phyloP scores from a whole-genome alignment of 2,888 invertebrate species.

The Conchocele bisecta region DNA sequence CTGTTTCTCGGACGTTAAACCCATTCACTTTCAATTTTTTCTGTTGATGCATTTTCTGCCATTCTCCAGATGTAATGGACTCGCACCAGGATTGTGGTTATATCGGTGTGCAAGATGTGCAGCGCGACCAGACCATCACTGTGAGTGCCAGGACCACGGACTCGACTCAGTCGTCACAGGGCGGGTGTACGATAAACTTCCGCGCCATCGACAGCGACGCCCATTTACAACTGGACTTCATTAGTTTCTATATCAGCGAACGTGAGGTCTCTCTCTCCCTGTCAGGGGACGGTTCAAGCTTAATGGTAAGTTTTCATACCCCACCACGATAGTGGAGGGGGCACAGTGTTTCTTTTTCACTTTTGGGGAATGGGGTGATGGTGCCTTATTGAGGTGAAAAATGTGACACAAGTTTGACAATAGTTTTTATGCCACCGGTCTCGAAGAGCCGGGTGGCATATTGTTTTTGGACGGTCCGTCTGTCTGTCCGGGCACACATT shows the following conservation, averaged over 20 bases:
- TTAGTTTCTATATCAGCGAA: conserved; percentile 28
- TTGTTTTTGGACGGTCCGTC: too few relatives aligned
- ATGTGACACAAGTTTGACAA: too few relatives aligned
- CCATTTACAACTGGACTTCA: conserved; percentile 44
- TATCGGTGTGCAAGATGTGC: conserved; percentile 34
- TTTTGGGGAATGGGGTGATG: not conserved
- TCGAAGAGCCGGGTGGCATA: too few relatives aligned
- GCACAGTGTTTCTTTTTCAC: not conserved
- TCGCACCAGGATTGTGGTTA: conserved; percentile 30
- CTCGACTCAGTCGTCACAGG: conserved; percentile 14
- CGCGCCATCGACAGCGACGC: conserved; percentile 43
- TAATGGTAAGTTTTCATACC: conserved; percentile 20
- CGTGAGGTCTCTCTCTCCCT: conserved; percentile 46
- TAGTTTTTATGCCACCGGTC: too few relatives aligned
- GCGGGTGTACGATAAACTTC: conserved; percentile 51
- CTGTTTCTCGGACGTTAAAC: too few relatives aligned
- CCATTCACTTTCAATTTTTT: too few relatives aligned
- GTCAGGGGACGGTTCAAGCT: conserved; percentile 33
- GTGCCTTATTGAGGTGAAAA: too few relatives aligned
- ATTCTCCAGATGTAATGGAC: conserved; percentile 53
- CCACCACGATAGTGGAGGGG: not conserved
- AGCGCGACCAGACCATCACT: conserved; percentile 14
- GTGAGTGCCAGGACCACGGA: conserved; percentile 27
- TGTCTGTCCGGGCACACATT: too few relatives aligned
- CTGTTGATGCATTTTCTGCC: too few relatives aligned